Evolutionary conservation across 2,797 vertebrate species (phyloP).

Genomic region (Sebastes baramenuke): DNA sequence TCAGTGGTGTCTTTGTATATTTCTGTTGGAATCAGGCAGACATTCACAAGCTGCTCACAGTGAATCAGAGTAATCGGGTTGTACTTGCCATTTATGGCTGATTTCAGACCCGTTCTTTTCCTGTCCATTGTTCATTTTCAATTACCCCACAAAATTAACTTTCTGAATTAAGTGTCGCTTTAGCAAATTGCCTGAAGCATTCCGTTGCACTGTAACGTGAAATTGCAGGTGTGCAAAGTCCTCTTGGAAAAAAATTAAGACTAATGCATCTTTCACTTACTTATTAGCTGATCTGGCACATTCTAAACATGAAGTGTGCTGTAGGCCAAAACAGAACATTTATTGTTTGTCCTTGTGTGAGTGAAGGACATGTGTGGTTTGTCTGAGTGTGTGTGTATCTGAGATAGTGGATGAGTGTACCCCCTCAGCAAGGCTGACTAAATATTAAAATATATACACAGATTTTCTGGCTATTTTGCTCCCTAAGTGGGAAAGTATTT

Average conservation of each 20-base stretch:
- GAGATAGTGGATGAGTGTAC: neutral
- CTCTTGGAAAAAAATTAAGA: neutral
- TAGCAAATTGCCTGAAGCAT: conserved; percentile 34
- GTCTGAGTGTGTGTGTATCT: neutral
- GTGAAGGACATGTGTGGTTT: neutral
- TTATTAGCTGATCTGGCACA: conserved; percentile 6
- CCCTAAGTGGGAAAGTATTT: neutral
- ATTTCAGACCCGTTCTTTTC: neutral
- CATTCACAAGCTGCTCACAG: conserved; percentile 23
- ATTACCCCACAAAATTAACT: conserved; percentile 36
- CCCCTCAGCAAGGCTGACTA: neutral
- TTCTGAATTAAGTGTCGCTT: conserved; percentile 39
- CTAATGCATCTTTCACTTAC: neutral
- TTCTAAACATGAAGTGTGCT: conserved; percentile 5
- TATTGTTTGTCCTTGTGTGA: conserved; percentile 9
- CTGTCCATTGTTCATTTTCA: conserved; percentile 53
- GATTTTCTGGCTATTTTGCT: neutral
- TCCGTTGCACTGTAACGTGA: conserved; percentile 1
- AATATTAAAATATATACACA: conserved; percentile 1
- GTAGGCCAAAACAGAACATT: neutral
- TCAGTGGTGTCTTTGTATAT: conserved; percentile 3
- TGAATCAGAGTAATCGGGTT: conserved; percentile 44
- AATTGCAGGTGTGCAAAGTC: conserved; percentile 24
- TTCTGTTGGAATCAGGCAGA: conserved; percentile 19
- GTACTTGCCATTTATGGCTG: conserved; percentile 14